Evolutionary conservation across 2,888 invertebrate species (phyloP).

Genomic region (Drepana falcataria): DNA sequence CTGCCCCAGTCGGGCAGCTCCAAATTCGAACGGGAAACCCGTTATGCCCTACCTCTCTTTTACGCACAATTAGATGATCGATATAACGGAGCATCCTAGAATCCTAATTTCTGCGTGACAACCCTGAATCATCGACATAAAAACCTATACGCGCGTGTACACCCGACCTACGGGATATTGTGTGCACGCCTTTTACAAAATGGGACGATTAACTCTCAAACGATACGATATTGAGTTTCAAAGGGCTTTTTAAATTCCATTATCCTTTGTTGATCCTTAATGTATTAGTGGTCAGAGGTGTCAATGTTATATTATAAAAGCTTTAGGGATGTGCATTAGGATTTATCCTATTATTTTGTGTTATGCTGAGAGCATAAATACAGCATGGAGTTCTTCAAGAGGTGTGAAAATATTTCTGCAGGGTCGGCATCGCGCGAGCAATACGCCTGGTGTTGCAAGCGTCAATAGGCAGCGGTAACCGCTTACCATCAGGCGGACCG

Average conservation of each 20-base stretch:
- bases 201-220: conserved; percentile 2
- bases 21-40: no score
- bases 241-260: conserved; percentile 3
- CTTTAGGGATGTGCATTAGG: neutral
- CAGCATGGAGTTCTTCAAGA: neutral
- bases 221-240: conserved; percentile 1
- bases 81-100: neutral
- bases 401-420: no score
- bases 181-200: conserved; percentile 2
- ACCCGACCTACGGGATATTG: neutral
- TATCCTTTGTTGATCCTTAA: conserved; percentile 1
- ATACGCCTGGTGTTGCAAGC: no score
- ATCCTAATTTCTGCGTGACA: neutral
- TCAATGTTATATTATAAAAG: neutral
- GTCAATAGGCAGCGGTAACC: no score
- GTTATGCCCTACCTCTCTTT: no score
- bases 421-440: no score
- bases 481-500: no score
- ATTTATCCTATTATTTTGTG: no score
- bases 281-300: neutral
- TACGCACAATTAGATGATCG: no score
- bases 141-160: neutral
- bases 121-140: neutral
- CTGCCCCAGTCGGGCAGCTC: no score
- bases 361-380: no score